Evolutionary conservation across 2,113 vertebrate species (phyloP).

Genomic region (Pseudopodoces humilis): DNA sequence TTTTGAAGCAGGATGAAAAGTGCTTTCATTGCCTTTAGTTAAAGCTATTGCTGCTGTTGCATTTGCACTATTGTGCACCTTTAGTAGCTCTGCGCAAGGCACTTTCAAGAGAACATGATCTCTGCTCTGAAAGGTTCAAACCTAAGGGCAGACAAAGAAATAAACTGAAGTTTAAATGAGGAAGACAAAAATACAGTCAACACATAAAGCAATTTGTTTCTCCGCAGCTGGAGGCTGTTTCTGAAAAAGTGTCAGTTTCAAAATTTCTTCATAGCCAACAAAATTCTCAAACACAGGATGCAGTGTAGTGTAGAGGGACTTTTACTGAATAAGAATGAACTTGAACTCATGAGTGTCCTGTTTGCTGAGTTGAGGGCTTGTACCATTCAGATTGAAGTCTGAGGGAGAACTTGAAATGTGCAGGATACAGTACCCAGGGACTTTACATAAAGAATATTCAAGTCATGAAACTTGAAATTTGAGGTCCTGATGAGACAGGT

Average conservation of each 20-base stretch:
- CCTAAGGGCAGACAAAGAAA: conserved; percentile 36
- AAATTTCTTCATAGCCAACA: not conserved
- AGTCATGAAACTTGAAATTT: not conserved
- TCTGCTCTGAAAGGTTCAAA: not conserved
- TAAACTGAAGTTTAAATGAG: conserved; percentile 19
- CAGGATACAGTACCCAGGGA: not conserved
- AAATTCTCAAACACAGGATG: not conserved
- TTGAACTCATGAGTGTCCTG: not conserved
- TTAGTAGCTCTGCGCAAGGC: not conserved
- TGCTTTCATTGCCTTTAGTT: not conserved
- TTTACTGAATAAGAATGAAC: not conserved
- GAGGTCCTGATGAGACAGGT: not conserved
- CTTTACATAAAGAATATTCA: not conserved
- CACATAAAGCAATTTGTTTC: conserved; percentile 1
- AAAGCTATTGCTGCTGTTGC: not conserved
- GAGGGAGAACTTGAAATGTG: not conserved
- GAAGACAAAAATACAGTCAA: not conserved
- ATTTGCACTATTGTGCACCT: not conserved
- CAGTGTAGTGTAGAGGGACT: not conserved
- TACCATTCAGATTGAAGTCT: not conserved
- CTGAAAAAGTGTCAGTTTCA: not conserved
- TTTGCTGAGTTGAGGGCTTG: not conserved
- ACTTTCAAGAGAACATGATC: not conserved
- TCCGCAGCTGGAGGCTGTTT: not conserved
- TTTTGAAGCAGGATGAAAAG: not conserved